Conservation (phyloP, 37 sponge, comb jelly and placozoan genomes). For the Beroe ovata region DNA sequence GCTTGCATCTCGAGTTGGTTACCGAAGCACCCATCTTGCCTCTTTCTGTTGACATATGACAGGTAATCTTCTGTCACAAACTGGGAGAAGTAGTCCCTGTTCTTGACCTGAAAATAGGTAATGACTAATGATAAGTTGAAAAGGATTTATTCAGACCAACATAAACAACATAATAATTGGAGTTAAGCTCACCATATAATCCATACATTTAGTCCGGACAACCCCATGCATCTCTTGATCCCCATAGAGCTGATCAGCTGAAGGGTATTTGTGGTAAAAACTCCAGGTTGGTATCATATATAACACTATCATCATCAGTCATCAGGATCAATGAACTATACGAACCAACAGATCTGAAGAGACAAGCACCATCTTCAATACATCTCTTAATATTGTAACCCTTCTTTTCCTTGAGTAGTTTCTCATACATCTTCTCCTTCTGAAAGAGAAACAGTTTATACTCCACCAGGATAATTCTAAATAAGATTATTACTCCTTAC, state of each 20-base stretch:
- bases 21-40: constrained; percentile 86
- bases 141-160: not conserved
- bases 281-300: too few species aligned
- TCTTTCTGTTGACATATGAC: constrained; percentile 85
- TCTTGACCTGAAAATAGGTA: constrained; percentile 79
- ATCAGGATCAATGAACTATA: too few species aligned
- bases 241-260: constrained; percentile 97
- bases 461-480: too few species aligned
- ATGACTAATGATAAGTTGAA: not conserved
- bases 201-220: constrained; percentile 85
- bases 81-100: constrained; percentile 92
- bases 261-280: too few species aligned
- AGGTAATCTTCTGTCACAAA: constrained; percentile 91
- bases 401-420: constrained; percentile 77
- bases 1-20: constrained; percentile 99
- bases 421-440: constrained; percentile 88
- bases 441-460: too few species aligned
- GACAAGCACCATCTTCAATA: constrained; percentile 89
- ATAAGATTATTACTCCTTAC: too few species aligned
- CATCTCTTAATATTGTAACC: constrained; percentile 84
- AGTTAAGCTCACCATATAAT: constrained; percentile 82
- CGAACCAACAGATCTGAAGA: constrained; percentile 90
- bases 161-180: too few species aligned
- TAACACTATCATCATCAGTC: too few species aligned
- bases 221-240: constrained; percentile 94